These are phyloP conservation scores for Streptopelia turtur DNA, from an alignment of 2,797 vertebrate species.

Conservation along the genomic window DNA sequence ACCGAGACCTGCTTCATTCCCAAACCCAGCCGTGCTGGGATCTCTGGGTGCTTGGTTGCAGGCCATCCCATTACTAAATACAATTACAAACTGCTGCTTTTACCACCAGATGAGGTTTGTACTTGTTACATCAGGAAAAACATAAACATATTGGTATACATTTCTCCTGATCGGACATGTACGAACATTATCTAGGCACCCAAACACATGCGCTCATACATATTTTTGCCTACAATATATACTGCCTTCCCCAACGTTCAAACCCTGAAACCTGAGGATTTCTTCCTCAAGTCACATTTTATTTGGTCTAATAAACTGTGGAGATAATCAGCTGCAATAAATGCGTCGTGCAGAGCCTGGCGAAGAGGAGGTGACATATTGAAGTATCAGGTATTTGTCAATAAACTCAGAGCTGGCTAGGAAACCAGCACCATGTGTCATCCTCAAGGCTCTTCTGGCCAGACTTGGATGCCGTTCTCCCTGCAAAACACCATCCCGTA, in stretches of 20 bases:
- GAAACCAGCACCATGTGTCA: not conserved
- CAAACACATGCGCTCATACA: not conserved
- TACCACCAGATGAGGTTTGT: constrained; percentile 28
- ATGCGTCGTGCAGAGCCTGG: not conserved
- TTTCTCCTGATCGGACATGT: constrained; percentile 33
- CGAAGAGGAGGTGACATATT: not conserved
- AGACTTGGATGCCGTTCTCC: not conserved
- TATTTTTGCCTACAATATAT: not conserved
- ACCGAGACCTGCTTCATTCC: not conserved
- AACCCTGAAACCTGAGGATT: not conserved
- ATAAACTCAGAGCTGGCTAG: not conserved
- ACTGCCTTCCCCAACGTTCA: not conserved
- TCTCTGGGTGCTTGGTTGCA: not conserved
- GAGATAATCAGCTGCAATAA: not conserved
- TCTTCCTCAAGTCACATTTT: not conserved
- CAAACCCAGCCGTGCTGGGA: not conserved
- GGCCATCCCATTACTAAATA: constrained; percentile 26
- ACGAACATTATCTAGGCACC: not conserved
- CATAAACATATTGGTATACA: constrained; percentile 13
- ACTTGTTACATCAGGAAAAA: constrained; percentile 51
- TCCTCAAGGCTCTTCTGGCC: not conserved
- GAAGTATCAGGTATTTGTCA: not conserved
- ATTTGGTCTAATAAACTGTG: not conserved
- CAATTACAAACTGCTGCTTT: constrained; percentile 20
- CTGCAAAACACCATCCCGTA: not conserved